These are phyloP conservation scores for Limnephilus rhombicus DNA, from an alignment of 2,888 invertebrate genomes.

Conservation along the genomic window DNA sequence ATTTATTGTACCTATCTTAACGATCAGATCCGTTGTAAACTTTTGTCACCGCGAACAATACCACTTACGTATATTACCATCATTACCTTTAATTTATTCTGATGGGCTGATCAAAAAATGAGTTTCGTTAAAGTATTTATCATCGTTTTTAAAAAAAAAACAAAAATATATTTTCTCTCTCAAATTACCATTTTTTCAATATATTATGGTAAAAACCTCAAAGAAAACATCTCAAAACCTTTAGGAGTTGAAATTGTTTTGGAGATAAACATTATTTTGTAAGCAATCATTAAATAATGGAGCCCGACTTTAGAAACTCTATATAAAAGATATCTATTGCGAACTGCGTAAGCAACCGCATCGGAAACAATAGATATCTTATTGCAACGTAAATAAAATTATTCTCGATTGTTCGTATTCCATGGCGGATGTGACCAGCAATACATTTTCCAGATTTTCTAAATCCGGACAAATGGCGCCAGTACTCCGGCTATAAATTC, in stretches of 20 bases:
- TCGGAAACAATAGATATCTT: background rate
- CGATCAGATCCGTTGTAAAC: background rate
- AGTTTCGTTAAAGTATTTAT: too few species aligned
- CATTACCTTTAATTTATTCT: background rate
- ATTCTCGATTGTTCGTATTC: background rate
- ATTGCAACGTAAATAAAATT: background rate
- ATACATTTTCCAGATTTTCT: constrained; percentile 10
- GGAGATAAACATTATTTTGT: background rate
- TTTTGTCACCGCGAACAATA: background rate
- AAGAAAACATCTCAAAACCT: background rate
- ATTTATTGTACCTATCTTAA: background rate
- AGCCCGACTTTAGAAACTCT: background rate
- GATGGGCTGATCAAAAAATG: too few species aligned
- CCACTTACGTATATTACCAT: background rate
- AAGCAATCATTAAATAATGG: background rate
- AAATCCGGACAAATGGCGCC: constrained; percentile 16
- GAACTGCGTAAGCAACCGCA: background rate
- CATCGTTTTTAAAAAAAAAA: too few species aligned
- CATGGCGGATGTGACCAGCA: background rate
- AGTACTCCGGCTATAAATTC: background rate
- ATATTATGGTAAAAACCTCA: background rate
- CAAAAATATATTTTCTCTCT: background rate
- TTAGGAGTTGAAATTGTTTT: background rate
- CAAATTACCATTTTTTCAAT: background rate
- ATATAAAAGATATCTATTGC: background rate